Evolutionary conservation across 2,888 invertebrate species (phyloP).

Genomic region (Agonopterix alstromeriana): DNA sequence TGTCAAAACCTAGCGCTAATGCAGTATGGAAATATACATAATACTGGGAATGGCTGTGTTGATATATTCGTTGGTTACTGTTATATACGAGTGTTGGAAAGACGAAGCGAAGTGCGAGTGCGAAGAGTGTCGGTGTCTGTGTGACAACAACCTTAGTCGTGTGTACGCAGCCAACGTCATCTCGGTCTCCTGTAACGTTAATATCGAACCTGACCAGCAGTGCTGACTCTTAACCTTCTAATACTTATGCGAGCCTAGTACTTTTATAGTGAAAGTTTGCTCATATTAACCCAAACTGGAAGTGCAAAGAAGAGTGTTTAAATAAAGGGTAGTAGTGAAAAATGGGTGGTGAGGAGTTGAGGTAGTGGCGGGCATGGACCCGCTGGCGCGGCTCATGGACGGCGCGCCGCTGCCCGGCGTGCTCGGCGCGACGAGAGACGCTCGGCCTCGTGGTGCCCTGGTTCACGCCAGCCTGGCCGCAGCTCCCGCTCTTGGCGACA

Average conservation of each 20-base stretch:
- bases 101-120: conserved; percentile 54
- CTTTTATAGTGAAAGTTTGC: neutral
- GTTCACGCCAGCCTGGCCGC: conserved; percentile 87
- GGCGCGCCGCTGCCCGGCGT: conserved; percentile 80
- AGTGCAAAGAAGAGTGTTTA: neutral
- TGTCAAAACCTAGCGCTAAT: conserved; percentile 2
- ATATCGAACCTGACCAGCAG: too few species aligned
- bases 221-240: neutral
- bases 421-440: conserved; percentile 71
- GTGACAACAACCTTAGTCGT: too few species aligned
- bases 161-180: too few species aligned
- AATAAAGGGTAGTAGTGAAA: neutral
- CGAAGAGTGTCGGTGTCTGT: conserved; percentile 50
- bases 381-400: conserved; percentile 88
- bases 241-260: neutral
- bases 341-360: conserved; percentile 3
- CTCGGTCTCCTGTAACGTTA: too few species aligned
- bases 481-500: conserved; percentile 81
- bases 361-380: conserved; percentile 80
- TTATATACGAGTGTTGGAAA: conserved; percentile 51
- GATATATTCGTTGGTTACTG: conserved; percentile 48
- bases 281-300: neutral
- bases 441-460: conserved; percentile 81
- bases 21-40: conserved; percentile 59
- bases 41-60: conserved; percentile 59